Base-by-base conservation (phyloP, 1,140 invertebrate species). In the Cataglyphis hispanica region DNA sequence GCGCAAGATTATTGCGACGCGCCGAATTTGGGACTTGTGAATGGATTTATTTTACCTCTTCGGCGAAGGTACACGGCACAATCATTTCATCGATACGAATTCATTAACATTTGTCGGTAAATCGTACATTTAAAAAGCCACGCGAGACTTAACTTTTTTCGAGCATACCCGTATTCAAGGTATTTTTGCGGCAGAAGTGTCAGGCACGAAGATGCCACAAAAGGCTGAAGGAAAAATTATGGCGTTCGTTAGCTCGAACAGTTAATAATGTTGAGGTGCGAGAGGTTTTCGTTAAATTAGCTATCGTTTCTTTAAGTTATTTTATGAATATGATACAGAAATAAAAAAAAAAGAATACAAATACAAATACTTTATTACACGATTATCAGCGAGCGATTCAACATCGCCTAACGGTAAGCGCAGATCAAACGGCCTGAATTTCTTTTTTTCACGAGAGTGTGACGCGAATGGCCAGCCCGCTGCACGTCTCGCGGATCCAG, bases 21-120 rank as follows among this genome's bases (percentile, higher is more conserved):
- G 34, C 84, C 87, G 70, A 89, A 89, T 89, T 89, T 89, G 87
- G 87, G 19, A 86, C 46, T 77, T 67, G 72, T 61, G 40, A 85
- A 88, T 80, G 67, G 37, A 53, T 80, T 75, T 81, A 72, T 58
- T 58, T 25, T 58, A 37, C 43, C 43, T 69, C 46, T n/a, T 85
- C 19, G 13, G n/a, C 43, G 67, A 67, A 50, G 16, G 46, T 46
- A 46, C 13, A 13, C 1, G 34, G 56, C 31, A 34, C 25, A 34
- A 46, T 64, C 66, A n/a, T 78, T 80, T 72, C 75, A 46, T 80
- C 69, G 40, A 43, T 58, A 27, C 46, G 74, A 27, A 53, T 27
- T 78, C 58, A 25, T 11, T 53, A 53, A 11, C 22, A 13, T 72
- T 69, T 50, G 40, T 34, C 53, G 27, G 22, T 66, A 31, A 64